phyloP scores from a whole-genome alignment of 2,888 invertebrate genomes.

The Eupeodes luniger region DNA sequence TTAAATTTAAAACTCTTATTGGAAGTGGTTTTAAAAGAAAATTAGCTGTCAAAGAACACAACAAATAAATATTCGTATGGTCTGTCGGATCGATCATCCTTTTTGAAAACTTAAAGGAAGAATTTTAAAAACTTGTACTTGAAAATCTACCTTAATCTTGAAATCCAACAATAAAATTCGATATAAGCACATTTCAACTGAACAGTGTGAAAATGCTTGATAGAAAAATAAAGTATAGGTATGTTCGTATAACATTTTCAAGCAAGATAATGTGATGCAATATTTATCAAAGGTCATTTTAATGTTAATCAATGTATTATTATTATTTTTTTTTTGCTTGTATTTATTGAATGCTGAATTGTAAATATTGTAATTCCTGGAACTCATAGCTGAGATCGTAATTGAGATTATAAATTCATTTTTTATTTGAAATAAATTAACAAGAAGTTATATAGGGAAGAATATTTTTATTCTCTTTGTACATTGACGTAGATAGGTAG shows the following conservation, averaged over 20 bases:
- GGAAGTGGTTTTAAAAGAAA: no score
- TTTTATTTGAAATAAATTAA: constrained; percentile 14
- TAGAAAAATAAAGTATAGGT: no score
- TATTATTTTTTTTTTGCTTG: neutral
- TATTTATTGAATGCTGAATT: constrained; percentile 8
- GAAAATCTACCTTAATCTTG: no score
- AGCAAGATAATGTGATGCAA: neutral
- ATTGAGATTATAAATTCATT: constrained; percentile 11
- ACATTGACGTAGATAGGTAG: neutral
- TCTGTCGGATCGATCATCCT: no score
- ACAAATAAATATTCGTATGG: no score
- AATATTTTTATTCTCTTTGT: neutral
- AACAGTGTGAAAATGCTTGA: neutral
- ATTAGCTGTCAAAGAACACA: no score
- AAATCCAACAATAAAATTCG: no score
- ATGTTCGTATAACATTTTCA: neutral
- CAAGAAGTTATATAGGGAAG: neutral
- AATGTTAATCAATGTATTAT: constrained; percentile 13
- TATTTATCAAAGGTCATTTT: constrained; percentile 14
- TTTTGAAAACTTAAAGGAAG: no score
- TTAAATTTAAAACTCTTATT: no score
- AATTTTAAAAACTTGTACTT: no score
- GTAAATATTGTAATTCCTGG: constrained; percentile 15
- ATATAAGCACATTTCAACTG: no score
- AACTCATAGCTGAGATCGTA: neutral